phyloP scores from a whole-genome alignment of 1,140 invertebrate species.

The Brachionus koreanus region DNA sequence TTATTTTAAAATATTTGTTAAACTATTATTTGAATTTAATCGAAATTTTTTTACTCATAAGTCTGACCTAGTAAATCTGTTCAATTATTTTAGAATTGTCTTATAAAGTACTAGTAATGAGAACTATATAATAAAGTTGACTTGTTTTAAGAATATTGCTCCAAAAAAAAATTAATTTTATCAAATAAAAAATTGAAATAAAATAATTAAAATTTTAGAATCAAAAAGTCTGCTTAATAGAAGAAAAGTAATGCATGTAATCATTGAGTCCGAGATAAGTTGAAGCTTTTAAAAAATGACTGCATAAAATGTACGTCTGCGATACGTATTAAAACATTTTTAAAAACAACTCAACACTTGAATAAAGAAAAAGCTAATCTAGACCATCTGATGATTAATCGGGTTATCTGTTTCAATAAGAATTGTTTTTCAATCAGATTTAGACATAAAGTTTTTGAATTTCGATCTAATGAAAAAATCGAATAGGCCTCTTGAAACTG shows the following conservation, averaged over 20 bases:
- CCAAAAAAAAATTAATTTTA: not conserved
- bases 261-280: not conserved
- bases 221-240: not conserved
- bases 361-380: not conserved
- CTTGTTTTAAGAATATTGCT: not conserved
- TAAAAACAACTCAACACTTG: not conserved
- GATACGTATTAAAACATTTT: not conserved
- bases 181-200: not conserved
- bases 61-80: not conserved
- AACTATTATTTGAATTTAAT: not conserved
- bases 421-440: not conserved
- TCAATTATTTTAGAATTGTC: not conserved
- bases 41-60: not conserved
- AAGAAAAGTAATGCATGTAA: not conserved
- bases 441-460: not conserved
- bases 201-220: too few species aligned
- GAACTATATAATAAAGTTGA: not conserved
- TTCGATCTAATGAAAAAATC: not conserved
- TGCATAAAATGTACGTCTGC: not conserved
- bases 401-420: slow-evolving; percentile 8
- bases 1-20: not conserved
- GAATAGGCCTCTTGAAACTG: not conserved
- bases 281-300: not conserved
- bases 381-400: slow-evolving; percentile 28
- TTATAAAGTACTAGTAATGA: not conserved